These are phyloP conservation scores for Clarias fuscus DNA, from an alignment of 2,797 vertebrate genomes.

Conservation along the genomic window DNA sequence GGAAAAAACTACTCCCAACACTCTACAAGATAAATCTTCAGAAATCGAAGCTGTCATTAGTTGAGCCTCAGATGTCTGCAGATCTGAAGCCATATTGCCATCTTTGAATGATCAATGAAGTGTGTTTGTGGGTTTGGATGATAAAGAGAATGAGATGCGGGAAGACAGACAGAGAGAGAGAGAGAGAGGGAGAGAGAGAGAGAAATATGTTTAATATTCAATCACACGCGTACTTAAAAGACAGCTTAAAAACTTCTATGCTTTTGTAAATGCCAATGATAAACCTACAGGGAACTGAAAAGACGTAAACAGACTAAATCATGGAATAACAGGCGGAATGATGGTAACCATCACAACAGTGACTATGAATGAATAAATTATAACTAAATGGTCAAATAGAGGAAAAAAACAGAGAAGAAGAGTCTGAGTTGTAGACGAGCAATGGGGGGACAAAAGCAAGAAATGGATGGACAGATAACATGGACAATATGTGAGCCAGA, in stretches of 20 bases:
- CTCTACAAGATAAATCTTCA: constrained; percentile 21
- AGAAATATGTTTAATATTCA: background rate
- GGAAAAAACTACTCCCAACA: no score
- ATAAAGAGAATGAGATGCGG: constrained; percentile 1
- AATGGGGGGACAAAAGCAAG: no score
- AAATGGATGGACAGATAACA: background rate
- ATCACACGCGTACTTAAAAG: background rate
- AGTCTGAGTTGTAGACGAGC: background rate
- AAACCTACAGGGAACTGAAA: background rate
- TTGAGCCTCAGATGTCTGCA: constrained; percentile 10
- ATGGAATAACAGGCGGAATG: background rate
- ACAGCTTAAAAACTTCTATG: background rate
- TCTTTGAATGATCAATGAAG: constrained; percentile 28
- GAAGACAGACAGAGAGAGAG: background rate
- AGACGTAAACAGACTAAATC: background rate
- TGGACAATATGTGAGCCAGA: background rate
- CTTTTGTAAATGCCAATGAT: background rate
- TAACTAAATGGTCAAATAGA: background rate
- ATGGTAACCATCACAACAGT: background rate
- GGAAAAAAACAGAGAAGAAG: background rate
- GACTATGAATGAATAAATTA: background rate
- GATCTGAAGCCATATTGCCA: constrained; percentile 7
- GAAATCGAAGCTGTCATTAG: constrained; percentile 31
- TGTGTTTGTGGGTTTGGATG: constrained; percentile 19
- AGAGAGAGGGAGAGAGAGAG: constrained; percentile 1